A percentile compares a stretch with the other conserved stretches of the same genome.
These are phyloP conservation scores for Baronia brevicornis DNA, from an alignment of 2,888 invertebrate species.

Conservation along the genomic window DNA sequence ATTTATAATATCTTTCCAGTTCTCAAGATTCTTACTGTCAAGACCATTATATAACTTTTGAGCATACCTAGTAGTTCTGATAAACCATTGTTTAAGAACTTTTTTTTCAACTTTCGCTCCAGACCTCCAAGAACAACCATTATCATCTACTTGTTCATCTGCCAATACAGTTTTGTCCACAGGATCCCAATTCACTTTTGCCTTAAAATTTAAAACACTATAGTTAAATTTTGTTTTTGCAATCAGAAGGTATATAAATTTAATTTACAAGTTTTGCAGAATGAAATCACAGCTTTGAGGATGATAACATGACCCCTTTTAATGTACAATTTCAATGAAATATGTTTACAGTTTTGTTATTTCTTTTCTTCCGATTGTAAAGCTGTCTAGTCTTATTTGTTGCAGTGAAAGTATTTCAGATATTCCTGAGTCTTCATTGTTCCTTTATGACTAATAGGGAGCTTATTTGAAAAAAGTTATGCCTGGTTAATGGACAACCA, in stretches of 20 bases:
- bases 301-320: too few species aligned
- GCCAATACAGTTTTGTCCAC: constrained; percentile 97
- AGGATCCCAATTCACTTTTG: constrained; percentile 98
- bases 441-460: too few species aligned
- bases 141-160: constrained; percentile 96
- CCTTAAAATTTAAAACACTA: constrained; percentile 59
- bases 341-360: too few species aligned
- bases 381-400: too few species aligned
- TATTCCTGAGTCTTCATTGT: too few species aligned
- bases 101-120: constrained; percentile 95
- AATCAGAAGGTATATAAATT: not conserved
- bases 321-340: too few species aligned
- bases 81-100: constrained; percentile 94
- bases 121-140: constrained; percentile 96
- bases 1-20: constrained; percentile 90
- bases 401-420: too few species aligned
- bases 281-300: too few species aligned
- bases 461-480: too few species aligned
- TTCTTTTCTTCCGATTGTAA: too few species aligned
- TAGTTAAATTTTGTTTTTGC: not conserved
- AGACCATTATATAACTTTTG: constrained; percentile 83
- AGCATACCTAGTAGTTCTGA: constrained; percentile 90
- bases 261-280: not conserved
- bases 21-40: constrained; percentile 78
- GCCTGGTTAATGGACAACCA: too few species aligned